Evolutionary conservation across 2,888 invertebrate genomes (phyloP).

Genomic region (Cheilosia urbana): DNA sequence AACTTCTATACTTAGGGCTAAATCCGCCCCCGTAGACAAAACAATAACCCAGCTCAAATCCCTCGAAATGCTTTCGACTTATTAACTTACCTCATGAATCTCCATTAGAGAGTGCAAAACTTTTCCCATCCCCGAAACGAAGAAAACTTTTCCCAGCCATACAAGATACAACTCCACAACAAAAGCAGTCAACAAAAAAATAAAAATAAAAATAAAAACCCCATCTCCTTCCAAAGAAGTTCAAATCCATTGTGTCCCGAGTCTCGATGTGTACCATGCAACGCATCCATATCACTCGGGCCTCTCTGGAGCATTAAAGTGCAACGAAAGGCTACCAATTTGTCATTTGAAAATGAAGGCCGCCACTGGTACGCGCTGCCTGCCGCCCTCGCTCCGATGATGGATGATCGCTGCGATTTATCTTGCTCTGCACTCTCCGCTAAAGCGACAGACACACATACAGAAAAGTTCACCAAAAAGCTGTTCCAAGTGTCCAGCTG

Average conservation of each 20-base stretch:
- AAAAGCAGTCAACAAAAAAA: not conserved
- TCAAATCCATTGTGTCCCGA: conserved; percentile 44
- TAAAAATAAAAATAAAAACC: not conserved
- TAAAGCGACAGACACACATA: conserved; percentile 61
- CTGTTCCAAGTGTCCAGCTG: conserved; percentile 69
- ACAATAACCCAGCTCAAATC: not conserved
- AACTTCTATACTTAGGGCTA: too few species aligned
- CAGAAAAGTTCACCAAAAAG: conserved; percentile 68
- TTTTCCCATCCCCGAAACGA: conserved; percentile 1
- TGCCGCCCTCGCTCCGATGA: conserved; percentile 65
- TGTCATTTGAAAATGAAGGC: conserved; percentile 72
- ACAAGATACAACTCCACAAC: conserved; percentile 6
- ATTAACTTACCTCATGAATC: conserved; percentile 52
- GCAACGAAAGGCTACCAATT: conserved; percentile 75
- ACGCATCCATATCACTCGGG: conserved; percentile 69
- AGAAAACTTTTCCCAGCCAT: conserved; percentile 29
- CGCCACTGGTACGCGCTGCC: conserved; percentile 42
- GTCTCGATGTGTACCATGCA: conserved; percentile 38
- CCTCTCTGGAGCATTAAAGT: conserved; percentile 73
- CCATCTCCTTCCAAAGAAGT: not conserved
- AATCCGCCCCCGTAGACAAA: not conserved
- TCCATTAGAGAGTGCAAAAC: conserved; percentile 47
- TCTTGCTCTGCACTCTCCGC: conserved; percentile 61
- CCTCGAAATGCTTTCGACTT: conserved; percentile 19
- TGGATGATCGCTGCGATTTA: conserved; percentile 74